phyloP scores from a whole-genome alignment of 2,888 invertebrate species.

The Nebria brevicollis region DNA sequence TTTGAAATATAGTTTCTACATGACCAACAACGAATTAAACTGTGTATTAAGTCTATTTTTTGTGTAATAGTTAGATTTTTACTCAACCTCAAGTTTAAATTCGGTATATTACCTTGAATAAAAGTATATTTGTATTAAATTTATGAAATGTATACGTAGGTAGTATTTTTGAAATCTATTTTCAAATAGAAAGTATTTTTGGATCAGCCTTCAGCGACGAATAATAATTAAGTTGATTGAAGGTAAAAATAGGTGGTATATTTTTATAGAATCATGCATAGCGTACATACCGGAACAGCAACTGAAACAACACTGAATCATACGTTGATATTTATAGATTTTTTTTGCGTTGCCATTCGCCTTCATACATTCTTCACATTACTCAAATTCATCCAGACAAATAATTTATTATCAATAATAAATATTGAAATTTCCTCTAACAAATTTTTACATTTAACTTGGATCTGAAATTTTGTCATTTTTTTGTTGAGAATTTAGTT shows the following conservation, averaged over 20 bases:
- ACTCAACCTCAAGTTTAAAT: background rate
- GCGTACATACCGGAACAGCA: background rate
- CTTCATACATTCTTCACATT: background rate
- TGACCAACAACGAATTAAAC: background rate
- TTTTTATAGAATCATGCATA: background rate
- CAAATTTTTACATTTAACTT: no score
- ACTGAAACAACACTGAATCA: background rate
- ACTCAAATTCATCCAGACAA: background rate
- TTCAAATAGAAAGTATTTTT: constrained; percentile 2
- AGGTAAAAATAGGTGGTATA: background rate
- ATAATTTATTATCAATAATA: background rate
- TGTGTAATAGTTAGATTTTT: no score
- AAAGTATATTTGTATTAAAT: background rate
- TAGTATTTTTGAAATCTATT: background rate
- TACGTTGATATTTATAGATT: background rate
- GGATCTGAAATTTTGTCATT: no score
- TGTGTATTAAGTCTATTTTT: no score
- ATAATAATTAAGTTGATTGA: background rate
- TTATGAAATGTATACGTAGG: background rate
- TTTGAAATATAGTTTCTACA: background rate
- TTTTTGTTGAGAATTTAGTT: background rate
- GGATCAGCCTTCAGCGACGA: background rate
- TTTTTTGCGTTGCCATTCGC: background rate
- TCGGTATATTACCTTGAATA: background rate
- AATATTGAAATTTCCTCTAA: background rate